Evolutionary conservation across 2,888 invertebrate species (phyloP).

Genomic region (Dicyrtomina minuta): DNA sequence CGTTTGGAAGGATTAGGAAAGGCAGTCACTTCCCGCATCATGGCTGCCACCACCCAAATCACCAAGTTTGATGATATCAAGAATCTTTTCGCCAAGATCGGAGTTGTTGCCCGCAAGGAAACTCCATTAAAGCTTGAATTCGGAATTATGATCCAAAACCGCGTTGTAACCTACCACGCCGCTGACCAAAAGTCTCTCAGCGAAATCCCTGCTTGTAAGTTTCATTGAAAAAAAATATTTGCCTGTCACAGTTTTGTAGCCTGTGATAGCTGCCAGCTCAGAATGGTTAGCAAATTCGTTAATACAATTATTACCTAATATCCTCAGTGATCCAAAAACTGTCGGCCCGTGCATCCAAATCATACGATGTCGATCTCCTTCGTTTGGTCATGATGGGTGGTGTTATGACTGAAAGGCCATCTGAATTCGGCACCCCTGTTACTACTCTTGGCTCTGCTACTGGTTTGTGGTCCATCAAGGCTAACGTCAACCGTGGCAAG

Average conservation of each 20-base stretch:
- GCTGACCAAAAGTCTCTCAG: slow-evolving; percentile 47
- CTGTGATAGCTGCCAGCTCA: no score
- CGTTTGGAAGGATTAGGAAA: slow-evolving; percentile 52
- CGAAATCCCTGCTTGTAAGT: slow-evolving; percentile 46
- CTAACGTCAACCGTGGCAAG: slow-evolving; percentile 49
- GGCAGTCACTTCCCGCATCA: slow-evolving; percentile 46
- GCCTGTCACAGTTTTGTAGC: background rate
- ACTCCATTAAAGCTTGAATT: slow-evolving; percentile 52
- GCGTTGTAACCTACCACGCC: slow-evolving; percentile 50
- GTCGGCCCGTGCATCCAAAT: slow-evolving; percentile 34
- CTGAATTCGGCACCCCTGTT: slow-evolving; percentile 50
- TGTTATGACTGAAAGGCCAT: slow-evolving; percentile 48
- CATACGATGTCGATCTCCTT: slow-evolving; percentile 49
- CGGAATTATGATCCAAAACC: slow-evolving; percentile 47
- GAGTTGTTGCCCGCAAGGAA: slow-evolving; percentile 46
- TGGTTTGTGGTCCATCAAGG: slow-evolving; percentile 38
- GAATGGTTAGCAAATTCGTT: no score
- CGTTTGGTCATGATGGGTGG: slow-evolving; percentile 50
- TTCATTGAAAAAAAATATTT: no score
- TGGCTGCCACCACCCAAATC: slow-evolving; percentile 47
- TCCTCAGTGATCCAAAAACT: slow-evolving; percentile 22
- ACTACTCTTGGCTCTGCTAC: slow-evolving; percentile 47
- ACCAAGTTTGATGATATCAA: slow-evolving; percentile 50
- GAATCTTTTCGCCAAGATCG: slow-evolving; percentile 48
- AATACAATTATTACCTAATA: background rate